Percentiles rank a stretch among this genome's conserved stretches.
Conservation (phyloP, 2,113 vertebrate species). For the Aptenodytes forsteri region DNA sequence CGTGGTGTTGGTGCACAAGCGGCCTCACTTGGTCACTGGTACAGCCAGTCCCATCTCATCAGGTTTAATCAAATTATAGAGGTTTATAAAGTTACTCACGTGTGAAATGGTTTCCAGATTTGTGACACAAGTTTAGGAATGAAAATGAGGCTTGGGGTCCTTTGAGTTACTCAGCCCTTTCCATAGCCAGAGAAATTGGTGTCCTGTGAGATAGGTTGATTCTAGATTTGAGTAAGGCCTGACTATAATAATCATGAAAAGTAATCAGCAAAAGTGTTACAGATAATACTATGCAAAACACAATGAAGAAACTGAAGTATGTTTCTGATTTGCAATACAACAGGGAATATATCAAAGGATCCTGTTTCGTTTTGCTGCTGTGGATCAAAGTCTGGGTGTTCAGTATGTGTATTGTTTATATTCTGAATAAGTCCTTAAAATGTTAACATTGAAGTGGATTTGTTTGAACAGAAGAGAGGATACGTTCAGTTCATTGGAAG, state of each 20-base stretch:
- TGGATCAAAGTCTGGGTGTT: conserved; percentile 7
- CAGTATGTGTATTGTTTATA: neutral
- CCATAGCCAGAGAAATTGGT: neutral
- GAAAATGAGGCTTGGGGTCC: neutral
- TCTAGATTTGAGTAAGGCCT: neutral
- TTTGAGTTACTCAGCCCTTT: neutral
- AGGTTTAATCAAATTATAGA: neutral
- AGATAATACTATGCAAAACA: neutral
- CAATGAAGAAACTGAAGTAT: neutral
- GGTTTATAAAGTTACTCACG: neutral
- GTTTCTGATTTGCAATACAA: neutral
- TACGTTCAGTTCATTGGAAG: conserved; percentile 26
- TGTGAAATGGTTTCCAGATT: neutral
- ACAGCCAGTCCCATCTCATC: neutral
- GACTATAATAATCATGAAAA: neutral
- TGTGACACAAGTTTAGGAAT: neutral
- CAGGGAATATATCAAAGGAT: neutral
- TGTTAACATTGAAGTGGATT: conserved; percentile 33
- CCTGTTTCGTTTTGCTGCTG: neutral
- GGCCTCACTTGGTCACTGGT: neutral
- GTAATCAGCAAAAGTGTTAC: neutral
- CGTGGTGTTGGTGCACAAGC: fast-evolving
- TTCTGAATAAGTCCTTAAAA: conserved; percentile 43
- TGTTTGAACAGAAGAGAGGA: conserved; percentile 50
- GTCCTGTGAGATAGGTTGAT: neutral